These are phyloP conservation scores for Drosophila santomea DNA, from an alignment of 1,140 invertebrate species.

Conservation along the genomic window DNA sequence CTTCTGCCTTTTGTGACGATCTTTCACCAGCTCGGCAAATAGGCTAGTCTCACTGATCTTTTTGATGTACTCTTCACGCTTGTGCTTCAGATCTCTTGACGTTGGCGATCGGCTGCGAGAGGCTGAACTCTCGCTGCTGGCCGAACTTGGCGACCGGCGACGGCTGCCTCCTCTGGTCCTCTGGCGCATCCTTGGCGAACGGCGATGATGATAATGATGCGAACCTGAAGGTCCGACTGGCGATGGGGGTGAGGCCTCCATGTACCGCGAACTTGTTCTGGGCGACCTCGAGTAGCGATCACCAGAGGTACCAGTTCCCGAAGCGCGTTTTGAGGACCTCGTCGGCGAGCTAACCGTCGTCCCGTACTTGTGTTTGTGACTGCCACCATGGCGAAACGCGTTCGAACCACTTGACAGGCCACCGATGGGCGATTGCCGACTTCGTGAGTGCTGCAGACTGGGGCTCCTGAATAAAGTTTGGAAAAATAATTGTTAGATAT, in stretches of 20 bases:
- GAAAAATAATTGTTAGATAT: neutral
- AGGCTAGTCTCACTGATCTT: constrained; percentile 94
- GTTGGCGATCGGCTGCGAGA: constrained; percentile 66
- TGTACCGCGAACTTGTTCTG: constrained; percentile 61
- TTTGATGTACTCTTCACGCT: constrained; percentile 87
- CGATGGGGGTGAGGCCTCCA: constrained; percentile 65
- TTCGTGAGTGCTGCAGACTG: constrained; percentile 68
- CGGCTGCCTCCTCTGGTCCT: constrained; percentile 55
- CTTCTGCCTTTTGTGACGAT: constrained; percentile 91
- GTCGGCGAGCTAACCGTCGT: constrained; percentile 40
- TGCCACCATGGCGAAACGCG: constrained; percentile 62
- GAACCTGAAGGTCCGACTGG: constrained; percentile 55
- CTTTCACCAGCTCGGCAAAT: constrained; percentile 94
- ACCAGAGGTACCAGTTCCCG: constrained; percentile 51
- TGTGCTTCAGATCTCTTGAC: constrained; percentile 84
- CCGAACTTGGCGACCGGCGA: constrained; percentile 66
- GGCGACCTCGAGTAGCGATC: constrained; percentile 75
- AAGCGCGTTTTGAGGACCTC: constrained; percentile 70
- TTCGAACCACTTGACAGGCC: constrained; percentile 43
- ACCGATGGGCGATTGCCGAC: constrained; percentile 63
- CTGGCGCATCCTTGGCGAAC: constrained; percentile 49
- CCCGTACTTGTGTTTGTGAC: constrained; percentile 70
- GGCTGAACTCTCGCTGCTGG: constrained; percentile 60
- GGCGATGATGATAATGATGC: constrained; percentile 65
- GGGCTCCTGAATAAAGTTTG: constrained; percentile 58